Percentiles rank a stretch among this genome's conserved stretches.
These are phyloP conservation scores for Eremophila alpestris DNA, from an alignment of 2,797 vertebrate species.

Conservation along the genomic window DNA sequence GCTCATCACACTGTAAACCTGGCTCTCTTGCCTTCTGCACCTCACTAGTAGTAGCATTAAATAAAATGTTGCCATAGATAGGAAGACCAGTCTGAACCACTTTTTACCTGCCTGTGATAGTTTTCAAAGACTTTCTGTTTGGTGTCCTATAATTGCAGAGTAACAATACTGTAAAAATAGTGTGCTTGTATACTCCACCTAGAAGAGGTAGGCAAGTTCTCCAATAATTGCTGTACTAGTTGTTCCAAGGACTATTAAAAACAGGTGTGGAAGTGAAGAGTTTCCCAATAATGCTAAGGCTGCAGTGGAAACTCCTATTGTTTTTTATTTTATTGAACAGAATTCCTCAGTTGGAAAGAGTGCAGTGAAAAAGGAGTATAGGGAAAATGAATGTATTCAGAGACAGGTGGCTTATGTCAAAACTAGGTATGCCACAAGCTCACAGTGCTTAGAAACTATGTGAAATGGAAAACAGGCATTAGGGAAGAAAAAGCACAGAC, in stretches of 20 bases:
- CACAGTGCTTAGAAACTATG: not conserved
- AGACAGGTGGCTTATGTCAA: slow-evolving; percentile 17
- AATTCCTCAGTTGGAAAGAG: not conserved
- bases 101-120: not conserved
- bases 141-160: not conserved
- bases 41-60: not conserved
- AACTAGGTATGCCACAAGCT: not conserved
- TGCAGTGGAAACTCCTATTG: slow-evolving; percentile 6
- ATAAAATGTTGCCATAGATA: not conserved
- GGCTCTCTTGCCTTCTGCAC: not conserved
- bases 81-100: not conserved
- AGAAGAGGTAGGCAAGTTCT: not conserved
- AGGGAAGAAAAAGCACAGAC: not conserved
- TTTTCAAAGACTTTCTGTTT: slow-evolving; percentile 10
- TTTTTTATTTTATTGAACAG: not conserved
- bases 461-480: not conserved
- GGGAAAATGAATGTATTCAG: not conserved
- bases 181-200: not conserved
- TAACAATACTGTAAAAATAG: not conserved
- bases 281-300: not conserved
- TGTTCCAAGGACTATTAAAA: slow-evolving; percentile 38
- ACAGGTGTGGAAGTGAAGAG: slow-evolving; percentile 10
- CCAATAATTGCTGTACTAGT: not conserved
- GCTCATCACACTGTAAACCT: not conserved
- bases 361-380: not conserved